phyloP scores from a whole-genome alignment of 2,113 vertebrate genomes.

The Polypterus senegalus region DNA sequence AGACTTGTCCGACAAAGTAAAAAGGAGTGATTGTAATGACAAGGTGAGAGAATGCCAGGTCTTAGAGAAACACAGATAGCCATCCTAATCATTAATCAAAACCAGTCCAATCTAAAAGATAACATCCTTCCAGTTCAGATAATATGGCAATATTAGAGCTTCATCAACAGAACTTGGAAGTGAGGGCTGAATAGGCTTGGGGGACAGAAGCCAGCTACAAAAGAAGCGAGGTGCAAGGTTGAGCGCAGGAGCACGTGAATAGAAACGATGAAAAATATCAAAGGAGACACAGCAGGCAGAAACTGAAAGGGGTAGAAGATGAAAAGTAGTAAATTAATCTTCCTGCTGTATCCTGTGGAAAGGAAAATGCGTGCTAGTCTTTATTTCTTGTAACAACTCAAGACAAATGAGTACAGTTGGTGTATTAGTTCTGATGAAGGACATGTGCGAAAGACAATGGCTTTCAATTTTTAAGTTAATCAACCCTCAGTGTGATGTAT shows the following conservation, averaged over 20 bases:
- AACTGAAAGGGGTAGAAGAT: slow-evolving; percentile 49
- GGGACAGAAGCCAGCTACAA: slow-evolving; percentile 39
- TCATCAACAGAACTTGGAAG: too few relatives aligned
- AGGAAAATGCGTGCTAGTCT: slow-evolving; percentile 58
- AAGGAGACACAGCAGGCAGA: slow-evolving; percentile 52
- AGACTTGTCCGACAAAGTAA: slow-evolving; percentile 30
- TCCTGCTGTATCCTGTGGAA: slow-evolving; percentile 56
- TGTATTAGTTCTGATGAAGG: slow-evolving; percentile 67
- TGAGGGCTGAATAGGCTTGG: slow-evolving; percentile 1
- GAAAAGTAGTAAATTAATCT: slow-evolving; percentile 72
- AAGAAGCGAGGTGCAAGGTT: slow-evolving; percentile 51
- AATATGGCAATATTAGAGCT: too few relatives aligned
- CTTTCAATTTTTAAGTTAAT: slow-evolving; percentile 87
- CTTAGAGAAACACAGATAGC: too few relatives aligned
- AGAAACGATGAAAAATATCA: slow-evolving; percentile 46
- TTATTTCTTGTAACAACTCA: slow-evolving; percentile 74
- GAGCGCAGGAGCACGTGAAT: slow-evolving; percentile 44
- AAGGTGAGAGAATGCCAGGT: not conserved
- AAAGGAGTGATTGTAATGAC: not conserved
- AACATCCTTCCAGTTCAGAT: too few relatives aligned
- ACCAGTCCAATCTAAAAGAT: too few relatives aligned
- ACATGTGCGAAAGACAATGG: slow-evolving; percentile 61
- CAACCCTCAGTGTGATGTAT: slow-evolving; percentile 67
- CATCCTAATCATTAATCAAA: slow-evolving; percentile 34
- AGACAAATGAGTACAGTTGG: slow-evolving; percentile 65